Conservation (phyloP, 1,140 invertebrate genomes). For the Bombyx mori region DNA sequence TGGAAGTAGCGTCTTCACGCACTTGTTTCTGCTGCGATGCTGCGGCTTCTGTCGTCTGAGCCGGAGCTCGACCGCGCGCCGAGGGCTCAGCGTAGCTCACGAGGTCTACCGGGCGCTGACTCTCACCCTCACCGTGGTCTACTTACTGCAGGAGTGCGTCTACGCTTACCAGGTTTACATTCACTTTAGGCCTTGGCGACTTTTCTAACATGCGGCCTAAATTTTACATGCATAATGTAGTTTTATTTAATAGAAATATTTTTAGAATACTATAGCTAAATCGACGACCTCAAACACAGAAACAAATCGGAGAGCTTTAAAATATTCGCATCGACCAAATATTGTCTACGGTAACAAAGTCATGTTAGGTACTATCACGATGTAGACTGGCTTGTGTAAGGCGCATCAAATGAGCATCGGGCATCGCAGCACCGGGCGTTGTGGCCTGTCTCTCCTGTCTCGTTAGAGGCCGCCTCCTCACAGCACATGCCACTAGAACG, state of each 20-base stretch:
- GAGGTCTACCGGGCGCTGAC: conserved; percentile 28
- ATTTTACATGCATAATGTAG: not conserved
- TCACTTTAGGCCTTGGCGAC: not conserved
- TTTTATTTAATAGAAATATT: not conserved
- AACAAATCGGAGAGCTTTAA: too few species aligned
- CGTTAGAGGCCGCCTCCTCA: too few species aligned
- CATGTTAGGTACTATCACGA: not conserved
- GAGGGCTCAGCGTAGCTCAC: conserved; percentile 9
- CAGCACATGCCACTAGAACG: too few species aligned
- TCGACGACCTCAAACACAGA: too few species aligned
- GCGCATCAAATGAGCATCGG: not conserved
- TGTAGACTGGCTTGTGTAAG: not conserved
- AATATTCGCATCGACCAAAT: too few species aligned
- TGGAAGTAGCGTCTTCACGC: conserved; percentile 13
- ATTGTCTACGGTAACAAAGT: too few species aligned
- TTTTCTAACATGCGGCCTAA: too few species aligned
- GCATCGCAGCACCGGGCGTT: not conserved
- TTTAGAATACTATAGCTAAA: too few species aligned
- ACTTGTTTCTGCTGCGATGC: conserved; percentile 20
- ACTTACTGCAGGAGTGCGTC: conserved; percentile 41
- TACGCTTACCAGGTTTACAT: conserved; percentile 34
- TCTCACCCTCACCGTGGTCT: conserved; percentile 27
- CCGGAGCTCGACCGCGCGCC: not conserved
- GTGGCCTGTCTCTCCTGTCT: not conserved
- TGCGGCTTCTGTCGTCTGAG: conserved; percentile 22